Conservation (phyloP, 2,888 invertebrate species). For the Andrena chrysosceles region DNA sequence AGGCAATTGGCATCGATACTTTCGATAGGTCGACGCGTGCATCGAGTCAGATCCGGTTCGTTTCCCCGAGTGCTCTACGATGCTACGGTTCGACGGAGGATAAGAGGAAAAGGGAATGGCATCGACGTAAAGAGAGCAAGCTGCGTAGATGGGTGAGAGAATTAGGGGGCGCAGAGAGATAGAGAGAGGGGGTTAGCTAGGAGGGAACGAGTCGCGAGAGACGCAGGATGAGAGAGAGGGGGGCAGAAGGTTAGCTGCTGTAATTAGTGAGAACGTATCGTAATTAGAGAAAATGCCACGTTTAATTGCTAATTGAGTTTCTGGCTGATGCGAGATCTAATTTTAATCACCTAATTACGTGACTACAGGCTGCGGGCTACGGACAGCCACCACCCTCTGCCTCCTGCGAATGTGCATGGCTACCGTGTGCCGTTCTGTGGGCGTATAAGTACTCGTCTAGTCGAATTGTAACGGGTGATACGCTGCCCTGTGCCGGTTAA, state of each 20-base stretch:
- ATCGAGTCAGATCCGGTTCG: conserved; percentile 79
- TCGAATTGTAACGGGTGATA: conserved; percentile 75
- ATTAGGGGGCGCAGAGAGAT: conserved; percentile 36
- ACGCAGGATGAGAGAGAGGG: conserved; percentile 43
- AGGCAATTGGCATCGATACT: conserved; percentile 81
- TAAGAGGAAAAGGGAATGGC: conserved; percentile 49
- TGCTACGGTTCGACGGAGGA: conserved; percentile 68
- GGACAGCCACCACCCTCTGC: conserved; percentile 77
- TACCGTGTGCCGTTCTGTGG: conserved; percentile 66
- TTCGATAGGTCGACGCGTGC: conserved; percentile 73
- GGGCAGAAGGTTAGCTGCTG: conserved; percentile 80
- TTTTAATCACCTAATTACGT: conserved; percentile 88
- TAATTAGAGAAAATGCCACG: conserved; percentile 88
- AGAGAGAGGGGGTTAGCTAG: neutral
- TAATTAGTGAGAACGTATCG: conserved; percentile 87
- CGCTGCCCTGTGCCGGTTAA: conserved; percentile 66
- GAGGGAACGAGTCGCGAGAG: conserved; percentile 56
- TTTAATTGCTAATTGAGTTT: conserved; percentile 88
- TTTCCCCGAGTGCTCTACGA: conserved; percentile 77
- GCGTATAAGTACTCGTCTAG: conserved; percentile 73
- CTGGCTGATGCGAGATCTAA: conserved; percentile 87
- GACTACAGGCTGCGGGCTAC: conserved; percentile 84
- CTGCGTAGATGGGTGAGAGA: conserved; percentile 29
- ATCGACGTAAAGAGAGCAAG: conserved; percentile 38
- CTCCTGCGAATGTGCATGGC: conserved; percentile 76